Percentiles rank a stretch among this genome's conserved stretches.
phyloP scores from a whole-genome alignment of 2,888 invertebrate genomes.

The Harmothoe impar region DNA sequence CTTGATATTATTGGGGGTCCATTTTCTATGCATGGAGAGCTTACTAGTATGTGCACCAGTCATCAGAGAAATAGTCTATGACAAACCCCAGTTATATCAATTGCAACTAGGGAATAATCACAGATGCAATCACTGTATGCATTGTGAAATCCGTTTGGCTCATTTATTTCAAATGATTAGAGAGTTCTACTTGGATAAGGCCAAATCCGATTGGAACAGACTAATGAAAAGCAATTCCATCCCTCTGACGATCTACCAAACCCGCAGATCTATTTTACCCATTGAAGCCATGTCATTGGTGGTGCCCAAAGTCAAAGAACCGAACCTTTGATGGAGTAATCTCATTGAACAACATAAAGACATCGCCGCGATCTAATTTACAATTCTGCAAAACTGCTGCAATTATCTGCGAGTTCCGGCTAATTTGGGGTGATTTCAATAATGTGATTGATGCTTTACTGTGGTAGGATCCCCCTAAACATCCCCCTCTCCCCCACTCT shows the following conservation, averaged over 20 bases:
- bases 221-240: background rate
- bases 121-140: background rate
- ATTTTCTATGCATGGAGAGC: no score
- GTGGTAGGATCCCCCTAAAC: background rate
- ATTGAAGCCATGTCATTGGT: background rate
- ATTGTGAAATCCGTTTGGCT: background rate
- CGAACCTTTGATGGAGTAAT: conserved; percentile 10
- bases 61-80: no score
- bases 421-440: conserved; percentile 19
- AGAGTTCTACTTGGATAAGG: background rate
- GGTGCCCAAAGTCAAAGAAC: background rate
- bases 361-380: background rate
- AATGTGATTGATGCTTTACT: conserved; percentile 1
- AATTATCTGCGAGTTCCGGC: conserved; percentile 17
- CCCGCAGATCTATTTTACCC: background rate
- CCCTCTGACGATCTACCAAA: background rate
- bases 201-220: background rate
- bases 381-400: conserved; percentile 20
- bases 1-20: no score
- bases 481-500: background rate
- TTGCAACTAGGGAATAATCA: no score
- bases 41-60: no score
- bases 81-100: no score
- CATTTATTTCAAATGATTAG: background rate
- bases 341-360: background rate